Evolutionary conservation across 1,140 invertebrate species (phyloP), one percentile per base, ranked within the genome.

Genomic region (Oedothorax gibbosus): DNA sequence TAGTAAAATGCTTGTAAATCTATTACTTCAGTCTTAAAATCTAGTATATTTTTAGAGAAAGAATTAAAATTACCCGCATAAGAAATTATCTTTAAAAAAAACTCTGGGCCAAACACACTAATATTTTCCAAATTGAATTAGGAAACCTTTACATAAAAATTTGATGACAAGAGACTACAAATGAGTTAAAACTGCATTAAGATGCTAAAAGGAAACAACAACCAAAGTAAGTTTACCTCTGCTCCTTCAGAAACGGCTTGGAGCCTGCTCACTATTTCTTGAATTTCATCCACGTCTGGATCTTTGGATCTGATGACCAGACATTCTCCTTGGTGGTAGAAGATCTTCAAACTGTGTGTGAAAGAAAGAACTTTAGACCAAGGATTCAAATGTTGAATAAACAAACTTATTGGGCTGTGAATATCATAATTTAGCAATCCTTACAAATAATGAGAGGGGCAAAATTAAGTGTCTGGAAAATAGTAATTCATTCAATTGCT

Each of bases 241-340:
- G 93, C 93, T 49, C 95, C 95, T 85, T 92, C 91, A 7, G 95
- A 95, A 5, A 96, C 94, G 9, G 93, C 92, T 51, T 92, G 90
- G 14, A 96, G 91, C 68, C 95, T 89, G 5, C 92, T 93, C 56
- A 95, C 93, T 64, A 96, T 94, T 90, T 96, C 95, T 90, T 93
- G 92, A 21, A 96, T 90, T 89, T 96, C 95, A 87, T 95, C 95
- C 51, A 89, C 88, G 85, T 89, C 87, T 51, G 85, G 87, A 83
- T 89, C 88, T 83, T 87, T 87, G 66, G 89, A 88, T 56, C 89
- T 87, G 15, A 91, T 91, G 2, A 94, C 94, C 86, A 96, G 93
- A 89, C 95, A 96, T 90, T 97, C 96, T 6, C 96, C 95, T 91
- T 96, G 95, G 79, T 92, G 91, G 87, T 92, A 92, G 88, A 91